Evolutionary conservation across 1,140 invertebrate species (phyloP), one percentile per base, ranked within the genome.

Genomic region (Coenobita brevimanus): DNA sequence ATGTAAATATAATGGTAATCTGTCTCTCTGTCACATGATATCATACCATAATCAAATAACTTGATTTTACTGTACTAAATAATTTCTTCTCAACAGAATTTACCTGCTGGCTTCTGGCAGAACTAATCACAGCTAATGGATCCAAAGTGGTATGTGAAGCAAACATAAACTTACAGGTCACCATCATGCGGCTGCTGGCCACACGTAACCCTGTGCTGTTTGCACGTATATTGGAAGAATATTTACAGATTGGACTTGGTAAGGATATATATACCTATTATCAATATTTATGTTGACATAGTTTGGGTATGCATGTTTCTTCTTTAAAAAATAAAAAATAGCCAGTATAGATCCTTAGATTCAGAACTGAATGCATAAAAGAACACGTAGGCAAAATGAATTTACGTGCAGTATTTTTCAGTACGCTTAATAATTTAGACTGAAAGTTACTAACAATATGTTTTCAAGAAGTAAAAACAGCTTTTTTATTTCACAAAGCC

Each of bases 131-230:
- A 69, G 75, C 79, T 27, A 27, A 69, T 50, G 83, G 83, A 13
- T 78, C 83, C 62, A 4, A 36, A n/a, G 54, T 43, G 8, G 83
- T 86, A 13, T 67, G 62, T 50, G 46, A 86, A 17, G 83, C 83
- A 8, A 86, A 86, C 38, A 62, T 78, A 15, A 78, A 67, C 33
- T 75, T 86, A 33, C 83, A 86, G 41, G 83, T 79, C 33, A 86
- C 83, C 60, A 86, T 86, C 73, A 86, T 86, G 83, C 83, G 75
- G 41, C 73, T 86, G 13, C 41, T 86, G 6, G 83, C 75, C 38
- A 79, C 83, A 24, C 73, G 60, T 27, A 86, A 54, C 27, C 75
- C 73, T 60, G 30, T 15, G 3, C 43, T 79, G 24, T 86, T 86
- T 27, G 30, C 69, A 17, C 15, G 27, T 15, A 60, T 86, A n/a